Percentiles rank a stretch among this genome's conserved stretches.
Evolutionary conservation across 2,888 invertebrate genomes (phyloP).

Genomic region (Lymantria monacha): DNA sequence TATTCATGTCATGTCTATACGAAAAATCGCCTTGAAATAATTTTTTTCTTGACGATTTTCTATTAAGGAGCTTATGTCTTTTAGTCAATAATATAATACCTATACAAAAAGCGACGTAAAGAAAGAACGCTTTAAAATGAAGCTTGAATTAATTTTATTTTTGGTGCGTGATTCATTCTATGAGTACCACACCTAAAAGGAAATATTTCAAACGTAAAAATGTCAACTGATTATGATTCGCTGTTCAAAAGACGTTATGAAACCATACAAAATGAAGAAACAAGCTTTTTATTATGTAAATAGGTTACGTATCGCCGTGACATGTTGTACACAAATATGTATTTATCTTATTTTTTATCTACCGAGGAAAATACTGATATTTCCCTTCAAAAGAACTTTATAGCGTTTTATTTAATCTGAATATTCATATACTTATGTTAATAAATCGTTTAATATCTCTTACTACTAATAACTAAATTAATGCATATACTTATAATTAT

Average conservation of each 20-base stretch:
- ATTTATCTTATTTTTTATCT: slow-evolving; percentile 46
- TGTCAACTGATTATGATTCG: slow-evolving; percentile 45
- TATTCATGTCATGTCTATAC: neutral
- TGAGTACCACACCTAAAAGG: slow-evolving; percentile 23
- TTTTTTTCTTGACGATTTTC: neutral
- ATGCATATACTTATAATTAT: too few species aligned
- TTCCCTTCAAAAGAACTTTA: slow-evolving; percentile 39
- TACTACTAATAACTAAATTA: too few species aligned
- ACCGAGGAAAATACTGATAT: slow-evolving; percentile 39
- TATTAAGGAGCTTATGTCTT: neutral
- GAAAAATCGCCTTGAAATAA: neutral
- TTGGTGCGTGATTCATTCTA: neutral
- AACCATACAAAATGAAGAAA: slow-evolving; percentile 34
- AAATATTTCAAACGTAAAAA: slow-evolving; percentile 49
- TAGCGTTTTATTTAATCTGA: slow-evolving; percentile 42
- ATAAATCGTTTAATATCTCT: slow-evolving; percentile 26
- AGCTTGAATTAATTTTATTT: neutral
- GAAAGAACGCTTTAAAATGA: neutral
- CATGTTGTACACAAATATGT: slow-evolving; percentile 42
- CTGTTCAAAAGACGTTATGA: slow-evolving; percentile 48
- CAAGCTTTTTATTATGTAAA: slow-evolving; percentile 35
- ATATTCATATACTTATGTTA: slow-evolving; percentile 49
- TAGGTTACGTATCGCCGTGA: slow-evolving; percentile 45
- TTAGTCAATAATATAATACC: neutral
- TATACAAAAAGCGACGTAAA: neutral